Conservation (phyloP, 2,888 invertebrate genomes). For the Standfussiana lucernea region DNA sequence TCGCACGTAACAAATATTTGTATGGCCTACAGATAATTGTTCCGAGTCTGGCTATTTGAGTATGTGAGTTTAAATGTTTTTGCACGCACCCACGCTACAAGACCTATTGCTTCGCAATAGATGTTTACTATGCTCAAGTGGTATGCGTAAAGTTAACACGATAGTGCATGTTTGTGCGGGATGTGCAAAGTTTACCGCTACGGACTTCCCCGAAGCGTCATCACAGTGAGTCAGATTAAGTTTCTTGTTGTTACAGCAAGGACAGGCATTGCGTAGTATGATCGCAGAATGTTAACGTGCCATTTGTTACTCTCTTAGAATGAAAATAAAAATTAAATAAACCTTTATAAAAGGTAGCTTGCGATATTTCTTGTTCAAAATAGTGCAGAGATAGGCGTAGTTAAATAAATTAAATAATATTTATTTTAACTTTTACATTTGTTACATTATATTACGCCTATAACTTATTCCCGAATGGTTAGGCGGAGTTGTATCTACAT, state of each 20-base stretch:
- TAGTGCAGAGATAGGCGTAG: not conserved
- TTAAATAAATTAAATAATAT: not conserved
- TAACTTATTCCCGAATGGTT: not conserved
- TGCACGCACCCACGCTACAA: not conserved
- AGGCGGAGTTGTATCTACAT: too few species aligned
- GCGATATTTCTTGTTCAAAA: not conserved
- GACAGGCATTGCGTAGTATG: not conserved
- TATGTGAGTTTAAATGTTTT: too few species aligned
- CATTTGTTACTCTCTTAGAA: not conserved
- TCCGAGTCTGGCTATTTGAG: too few species aligned
- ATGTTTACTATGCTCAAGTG: not conserved
- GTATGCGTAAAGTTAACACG: not conserved
- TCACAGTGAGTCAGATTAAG: conserved; percentile 1
- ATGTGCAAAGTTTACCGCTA: not conserved
- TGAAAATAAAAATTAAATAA: too few species aligned
- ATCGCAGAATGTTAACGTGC: too few species aligned
- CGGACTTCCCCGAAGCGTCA: conserved; percentile 11
- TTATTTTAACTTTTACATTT: too few species aligned
- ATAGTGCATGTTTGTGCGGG: not conserved
- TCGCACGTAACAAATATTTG: too few species aligned
- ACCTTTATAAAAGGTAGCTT: not conserved
- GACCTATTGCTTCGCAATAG: not conserved
- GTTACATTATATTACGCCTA: not conserved
- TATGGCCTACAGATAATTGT: too few species aligned
- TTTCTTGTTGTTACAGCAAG: not conserved